A percentile compares a stretch with the other conserved stretches of the same genome.
These are phyloP conservation scores for Eudasyphora cyanicolor DNA, from an alignment of 2,888 invertebrate species.

Conservation along the genomic window DNA sequence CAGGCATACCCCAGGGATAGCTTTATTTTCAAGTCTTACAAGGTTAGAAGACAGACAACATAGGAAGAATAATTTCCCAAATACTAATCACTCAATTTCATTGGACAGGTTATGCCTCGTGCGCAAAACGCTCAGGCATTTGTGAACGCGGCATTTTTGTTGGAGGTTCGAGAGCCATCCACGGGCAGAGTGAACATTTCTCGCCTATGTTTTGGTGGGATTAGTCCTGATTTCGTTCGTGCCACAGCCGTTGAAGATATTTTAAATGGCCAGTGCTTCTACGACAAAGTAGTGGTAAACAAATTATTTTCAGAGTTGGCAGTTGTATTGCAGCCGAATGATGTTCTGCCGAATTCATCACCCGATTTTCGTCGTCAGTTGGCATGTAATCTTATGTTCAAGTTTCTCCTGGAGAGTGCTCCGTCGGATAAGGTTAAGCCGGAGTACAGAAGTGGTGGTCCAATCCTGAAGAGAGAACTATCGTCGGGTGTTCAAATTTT, in stretches of 20 bases:
- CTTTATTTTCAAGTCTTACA: constrained; percentile 65
- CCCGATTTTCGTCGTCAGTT: constrained; percentile 85
- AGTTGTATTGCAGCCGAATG: constrained; percentile 84
- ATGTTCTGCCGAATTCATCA: constrained; percentile 84
- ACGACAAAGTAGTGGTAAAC: constrained; percentile 79
- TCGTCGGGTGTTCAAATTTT: constrained; percentile 86
- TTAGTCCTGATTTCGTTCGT: constrained; percentile 81
- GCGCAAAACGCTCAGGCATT: constrained; percentile 88
- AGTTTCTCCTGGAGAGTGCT: constrained; percentile 83
- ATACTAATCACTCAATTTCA: constrained; percentile 53
- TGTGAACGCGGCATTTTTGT: constrained; percentile 87
- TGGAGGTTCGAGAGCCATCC: constrained; percentile 81
- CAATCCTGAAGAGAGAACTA: constrained; percentile 82
- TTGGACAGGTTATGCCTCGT: constrained; percentile 84
- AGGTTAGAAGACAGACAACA: constrained; percentile 42
- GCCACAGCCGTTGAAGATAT: constrained; percentile 82
- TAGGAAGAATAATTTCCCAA: background rate
- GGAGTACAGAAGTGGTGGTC: constrained; percentile 82
- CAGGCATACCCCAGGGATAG: constrained; percentile 62
- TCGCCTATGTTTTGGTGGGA: constrained; percentile 84
- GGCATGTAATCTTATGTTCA: constrained; percentile 89
- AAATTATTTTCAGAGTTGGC: constrained; percentile 81
- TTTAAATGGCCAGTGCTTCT: constrained; percentile 80
- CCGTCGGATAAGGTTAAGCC: constrained; percentile 81
- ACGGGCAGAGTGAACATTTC: constrained; percentile 78